Conservation (phyloP, 2,113 vertebrate genomes). For the Callospermophilus lateralis region DNA sequence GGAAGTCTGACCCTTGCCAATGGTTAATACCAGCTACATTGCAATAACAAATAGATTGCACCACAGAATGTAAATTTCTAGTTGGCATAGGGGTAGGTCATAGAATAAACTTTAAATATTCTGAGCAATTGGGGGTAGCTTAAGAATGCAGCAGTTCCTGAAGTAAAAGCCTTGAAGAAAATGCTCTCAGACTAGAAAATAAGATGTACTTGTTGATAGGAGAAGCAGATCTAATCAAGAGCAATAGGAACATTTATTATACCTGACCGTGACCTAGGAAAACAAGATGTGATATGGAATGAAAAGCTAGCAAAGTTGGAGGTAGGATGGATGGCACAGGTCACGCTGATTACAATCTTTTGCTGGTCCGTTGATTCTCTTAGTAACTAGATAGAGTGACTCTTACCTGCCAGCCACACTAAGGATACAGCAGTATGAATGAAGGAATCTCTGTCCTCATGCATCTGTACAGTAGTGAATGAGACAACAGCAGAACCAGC, state of each 20-base stretch:
- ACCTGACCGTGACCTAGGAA: not conserved
- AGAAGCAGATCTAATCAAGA: not conserved
- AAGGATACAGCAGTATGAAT: not conserved
- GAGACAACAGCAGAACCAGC: not conserved
- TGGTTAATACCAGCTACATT: not conserved
- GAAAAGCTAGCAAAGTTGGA: not conserved
- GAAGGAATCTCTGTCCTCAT: not conserved
- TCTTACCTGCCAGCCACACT: not conserved
- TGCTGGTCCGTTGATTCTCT: not conserved
- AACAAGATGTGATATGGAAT: not conserved
- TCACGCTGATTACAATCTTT: not conserved
- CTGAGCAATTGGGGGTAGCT: not conserved
- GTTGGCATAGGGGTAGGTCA: not conserved
- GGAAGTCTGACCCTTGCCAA: not conserved
- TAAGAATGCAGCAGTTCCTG: not conserved
- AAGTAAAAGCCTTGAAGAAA: not conserved
- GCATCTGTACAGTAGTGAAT: not conserved
- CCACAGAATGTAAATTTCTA: not conserved
- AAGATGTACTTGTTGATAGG: not conserved
- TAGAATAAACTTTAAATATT: not conserved
- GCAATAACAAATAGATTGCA: not conserved
- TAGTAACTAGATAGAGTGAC: not conserved
- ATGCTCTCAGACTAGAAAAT: not conserved
- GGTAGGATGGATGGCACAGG: not conserved
- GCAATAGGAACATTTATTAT: not conserved